phyloP scores from a whole-genome alignment of 2,888 invertebrate genomes.

The Eudemis profundana region DNA sequence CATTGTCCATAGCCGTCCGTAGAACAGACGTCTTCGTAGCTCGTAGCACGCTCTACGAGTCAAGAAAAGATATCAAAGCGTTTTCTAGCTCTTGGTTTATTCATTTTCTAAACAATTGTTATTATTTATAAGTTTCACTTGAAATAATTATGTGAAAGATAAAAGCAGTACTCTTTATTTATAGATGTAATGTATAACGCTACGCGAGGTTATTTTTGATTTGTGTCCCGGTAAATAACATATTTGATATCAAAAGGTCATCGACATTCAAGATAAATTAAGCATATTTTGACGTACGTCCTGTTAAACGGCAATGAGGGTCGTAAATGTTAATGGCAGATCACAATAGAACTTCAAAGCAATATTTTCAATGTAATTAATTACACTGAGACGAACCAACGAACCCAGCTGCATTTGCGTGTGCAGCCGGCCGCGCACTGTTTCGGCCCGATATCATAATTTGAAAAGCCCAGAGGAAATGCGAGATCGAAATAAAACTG shows the following conservation, averaged over 20 bases:
- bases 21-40: conserved; percentile 61
- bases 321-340: too few species aligned
- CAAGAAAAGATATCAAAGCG: conserved; percentile 1
- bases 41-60: conserved; percentile 50
- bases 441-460: conserved; percentile 1
- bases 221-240: too few species aligned
- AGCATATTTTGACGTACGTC: too few species aligned
- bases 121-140: background rate
- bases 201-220: too few species aligned
- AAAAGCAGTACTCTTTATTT: too few species aligned
- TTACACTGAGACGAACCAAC: background rate
- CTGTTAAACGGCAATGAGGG: too few species aligned
- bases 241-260: too few species aligned
- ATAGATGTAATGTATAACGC: too few species aligned
- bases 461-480: background rate
- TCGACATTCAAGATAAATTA: too few species aligned
- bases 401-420: background rate
- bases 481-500: conserved; percentile 10
- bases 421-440: background rate
- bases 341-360: too few species aligned
- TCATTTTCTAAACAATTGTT: background rate
- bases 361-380: too few species aligned
- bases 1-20: conserved; percentile 60
- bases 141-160: too few species aligned
- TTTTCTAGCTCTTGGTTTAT: conserved; percentile 6